A percentile compares a stretch with the other conserved stretches of the same genome.
phyloP scores from a whole-genome alignment of 2,113 vertebrate species.

The Nestor notabilis region DNA sequence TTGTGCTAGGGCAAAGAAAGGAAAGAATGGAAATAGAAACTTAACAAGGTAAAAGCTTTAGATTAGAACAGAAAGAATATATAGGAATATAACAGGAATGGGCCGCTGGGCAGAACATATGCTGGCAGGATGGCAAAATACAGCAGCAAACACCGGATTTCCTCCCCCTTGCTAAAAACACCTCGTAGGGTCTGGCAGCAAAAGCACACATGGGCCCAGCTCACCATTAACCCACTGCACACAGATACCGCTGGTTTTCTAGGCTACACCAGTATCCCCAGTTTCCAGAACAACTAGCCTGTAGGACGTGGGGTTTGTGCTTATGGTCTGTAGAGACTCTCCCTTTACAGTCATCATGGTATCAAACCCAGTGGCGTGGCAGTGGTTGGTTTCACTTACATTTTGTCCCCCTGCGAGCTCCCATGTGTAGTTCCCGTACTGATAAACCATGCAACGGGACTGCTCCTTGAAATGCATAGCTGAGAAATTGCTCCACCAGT shows the following conservation, averaged over 20 bases:
- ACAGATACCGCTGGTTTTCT: neutral
- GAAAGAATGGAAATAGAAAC: neutral
- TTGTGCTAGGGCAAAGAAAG: neutral
- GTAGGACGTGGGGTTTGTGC: fast-evolving
- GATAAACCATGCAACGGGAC: constrained; percentile 91
- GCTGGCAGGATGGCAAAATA: neutral
- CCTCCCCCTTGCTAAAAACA: too few species aligned
- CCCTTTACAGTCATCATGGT: neutral
- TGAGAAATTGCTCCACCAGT: constrained; percentile 98
- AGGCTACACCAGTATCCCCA: neutral
- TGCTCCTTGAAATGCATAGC: constrained; percentile 89
- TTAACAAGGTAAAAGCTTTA: neutral
- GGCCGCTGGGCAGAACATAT: neutral
- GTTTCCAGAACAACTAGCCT: neutral
- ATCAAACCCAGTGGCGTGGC: neutral
- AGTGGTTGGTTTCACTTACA: constrained; percentile 43
- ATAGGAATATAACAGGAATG: fast-evolving
- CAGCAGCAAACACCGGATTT: neutral
- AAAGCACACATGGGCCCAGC: neutral
- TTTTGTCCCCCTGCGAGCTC: constrained; percentile 89
- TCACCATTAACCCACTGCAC: neutral
- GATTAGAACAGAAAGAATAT: neutral
- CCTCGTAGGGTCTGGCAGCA: neutral
- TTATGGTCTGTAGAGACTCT: fast-evolving
- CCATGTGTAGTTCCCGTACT: constrained; percentile 93